Base-by-base conservation (phyloP, 1,140 invertebrate genomes). In the Maniola jurtina region DNA sequence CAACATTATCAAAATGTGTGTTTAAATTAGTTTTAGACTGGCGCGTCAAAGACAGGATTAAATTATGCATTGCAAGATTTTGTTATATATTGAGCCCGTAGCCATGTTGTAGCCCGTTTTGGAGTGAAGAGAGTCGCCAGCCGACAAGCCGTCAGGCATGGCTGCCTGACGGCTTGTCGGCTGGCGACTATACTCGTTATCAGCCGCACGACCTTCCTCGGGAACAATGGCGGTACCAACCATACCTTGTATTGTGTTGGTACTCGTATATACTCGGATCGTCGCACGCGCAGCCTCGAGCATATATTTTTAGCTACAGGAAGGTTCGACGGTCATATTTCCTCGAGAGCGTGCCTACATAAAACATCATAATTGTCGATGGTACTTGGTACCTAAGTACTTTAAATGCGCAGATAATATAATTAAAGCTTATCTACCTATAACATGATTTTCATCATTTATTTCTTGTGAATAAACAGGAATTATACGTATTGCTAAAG, bases 261-360 rank as follows among this genome's bases (percentile, higher is more conserved):
- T 66, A 64, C 15, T 25, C 25, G 56, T n/a, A 38, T 71, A 70
- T 64, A 50, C 62, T 73, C 68, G 70, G 75, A 76, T 72, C 83
- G 82, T 78, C 82, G 81, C 78, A 79, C 79, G 81, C 80, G 79
- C 80, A 88, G 76, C 86, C 84, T 88, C 84, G 80, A 79, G 73
- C 76, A 81, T 75, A 81, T 84, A 84, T 88, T 86, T 88, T 88
- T 86, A 88, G 84, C 81, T 72, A 70, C 76, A 86, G 83, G 86
- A 88, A 88, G 84, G 84, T 86, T 84, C 79, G 70, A 76, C 72
- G 79, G 73, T 78, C 70, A 73, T 84, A 71, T 86, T 88, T 86
- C 83, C 83, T 83, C 76, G 77, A 75, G 72, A 73, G 66, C 63
- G 66, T 66, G 66, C 61, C 75, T 79, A 78, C 74, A 81, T 80